These are phyloP conservation scores for Calameuta idolon DNA, from an alignment of 2,888 invertebrate genomes.

Conservation along the genomic window DNA sequence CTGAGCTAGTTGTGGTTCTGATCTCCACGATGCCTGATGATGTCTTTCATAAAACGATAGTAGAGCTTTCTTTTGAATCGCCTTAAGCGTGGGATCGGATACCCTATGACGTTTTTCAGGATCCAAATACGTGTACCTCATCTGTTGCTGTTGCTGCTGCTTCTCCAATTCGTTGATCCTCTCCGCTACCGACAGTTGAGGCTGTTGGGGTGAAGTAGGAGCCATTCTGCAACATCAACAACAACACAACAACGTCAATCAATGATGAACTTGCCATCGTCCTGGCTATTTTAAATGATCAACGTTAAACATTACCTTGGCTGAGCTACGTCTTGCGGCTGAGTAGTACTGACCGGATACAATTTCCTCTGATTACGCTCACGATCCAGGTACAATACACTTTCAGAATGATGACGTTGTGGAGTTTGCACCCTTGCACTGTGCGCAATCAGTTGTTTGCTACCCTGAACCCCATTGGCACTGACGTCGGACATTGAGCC, in stretches of 20 bases:
- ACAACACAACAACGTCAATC: slow-evolving; percentile 3
- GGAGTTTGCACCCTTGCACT: slow-evolving; percentile 83
- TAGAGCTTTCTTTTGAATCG: slow-evolving; percentile 85
- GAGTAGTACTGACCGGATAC: slow-evolving; percentile 78
- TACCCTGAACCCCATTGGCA: slow-evolving; percentile 49
- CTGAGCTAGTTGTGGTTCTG: slow-evolving; percentile 71
- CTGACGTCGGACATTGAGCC: slow-evolving; percentile 61
- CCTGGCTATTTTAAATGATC: slow-evolving; percentile 77
- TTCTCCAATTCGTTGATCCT: slow-evolving; percentile 69
- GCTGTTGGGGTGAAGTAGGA: slow-evolving; percentile 59
- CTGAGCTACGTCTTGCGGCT: slow-evolving; percentile 61
- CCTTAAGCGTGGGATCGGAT: slow-evolving; percentile 80
- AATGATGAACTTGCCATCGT: slow-evolving; percentile 58
- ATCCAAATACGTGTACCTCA: slow-evolving; percentile 77
- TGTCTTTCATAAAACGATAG: slow-evolving; percentile 85
- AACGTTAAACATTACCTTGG: slow-evolving; percentile 68
- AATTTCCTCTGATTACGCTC: slow-evolving; percentile 72
- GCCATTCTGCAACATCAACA: slow-evolving; percentile 37
- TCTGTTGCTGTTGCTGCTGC: slow-evolving; percentile 66
- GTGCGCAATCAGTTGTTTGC: slow-evolving; percentile 77
- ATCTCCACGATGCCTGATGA: slow-evolving; percentile 69
- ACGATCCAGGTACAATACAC: slow-evolving; percentile 77
- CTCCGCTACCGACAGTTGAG: slow-evolving; percentile 70
- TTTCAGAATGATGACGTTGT: slow-evolving; percentile 82
- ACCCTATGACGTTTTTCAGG: slow-evolving; percentile 80